Evolutionary conservation across 1,140 invertebrate genomes (phyloP).

Genomic region (Catajapyx aquilonaris): DNA sequence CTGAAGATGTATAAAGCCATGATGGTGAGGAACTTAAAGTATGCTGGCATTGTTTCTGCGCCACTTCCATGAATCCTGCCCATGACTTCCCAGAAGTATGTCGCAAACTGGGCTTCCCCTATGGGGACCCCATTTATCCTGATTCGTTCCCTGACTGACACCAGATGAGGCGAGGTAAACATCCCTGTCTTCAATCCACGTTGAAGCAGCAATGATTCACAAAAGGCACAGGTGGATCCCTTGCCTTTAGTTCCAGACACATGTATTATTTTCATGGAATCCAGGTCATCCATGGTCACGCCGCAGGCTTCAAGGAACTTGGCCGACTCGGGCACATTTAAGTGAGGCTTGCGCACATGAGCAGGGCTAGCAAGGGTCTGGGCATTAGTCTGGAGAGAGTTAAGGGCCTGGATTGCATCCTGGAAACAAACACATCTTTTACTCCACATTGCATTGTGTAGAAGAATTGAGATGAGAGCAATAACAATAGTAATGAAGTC

Average conservation of each 20-base stretch:
- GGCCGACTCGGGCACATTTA: not conserved
- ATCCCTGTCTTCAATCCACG: slow-evolving; percentile 83
- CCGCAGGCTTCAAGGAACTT: not conserved
- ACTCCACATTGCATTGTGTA: too few relatives aligned
- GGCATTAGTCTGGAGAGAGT: not conserved
- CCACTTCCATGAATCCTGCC: slow-evolving; percentile 29
- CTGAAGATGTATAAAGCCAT: slow-evolving; percentile 80
- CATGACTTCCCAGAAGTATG: slow-evolving; percentile 70
- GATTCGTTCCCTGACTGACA: slow-evolving; percentile 82
- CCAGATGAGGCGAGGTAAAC: slow-evolving; percentile 86
- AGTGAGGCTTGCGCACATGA: not conserved
- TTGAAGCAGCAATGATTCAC: slow-evolving; percentile 66
- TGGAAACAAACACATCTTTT: too few relatives aligned
- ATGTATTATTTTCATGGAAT: not conserved
- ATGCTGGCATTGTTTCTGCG: slow-evolving; percentile 53
- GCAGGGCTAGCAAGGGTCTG: not conserved
- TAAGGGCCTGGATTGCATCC: too few relatives aligned
- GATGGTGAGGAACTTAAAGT: slow-evolving; percentile 86
- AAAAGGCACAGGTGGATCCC: slow-evolving; percentile 82
- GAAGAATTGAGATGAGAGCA: too few relatives aligned
- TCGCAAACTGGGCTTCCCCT: slow-evolving; percentile 43
- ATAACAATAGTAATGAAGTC: too few relatives aligned
- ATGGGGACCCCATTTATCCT: slow-evolving; percentile 66
- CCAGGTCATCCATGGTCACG: not conserved
- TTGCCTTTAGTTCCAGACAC: not conserved